A percentile compares a stretch with the other conserved stretches of the same genome.
These are phyloP conservation scores for Pipistrellus pygmaeus DNA, from an alignment of 2,797 vertebrate species.

Conservation along the genomic window DNA sequence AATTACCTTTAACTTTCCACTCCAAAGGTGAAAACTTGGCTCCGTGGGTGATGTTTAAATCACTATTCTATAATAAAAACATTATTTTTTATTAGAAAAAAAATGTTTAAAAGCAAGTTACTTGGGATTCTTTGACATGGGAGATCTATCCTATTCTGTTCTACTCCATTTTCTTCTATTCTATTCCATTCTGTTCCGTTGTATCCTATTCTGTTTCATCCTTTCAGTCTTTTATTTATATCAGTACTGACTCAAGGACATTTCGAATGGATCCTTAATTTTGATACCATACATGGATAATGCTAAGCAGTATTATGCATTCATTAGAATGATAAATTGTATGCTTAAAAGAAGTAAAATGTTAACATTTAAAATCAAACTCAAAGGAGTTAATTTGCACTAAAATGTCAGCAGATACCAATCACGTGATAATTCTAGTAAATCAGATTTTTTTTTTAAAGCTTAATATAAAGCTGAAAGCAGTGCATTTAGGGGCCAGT, in stretches of 20 bases:
- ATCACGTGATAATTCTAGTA: background rate
- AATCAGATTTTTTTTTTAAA: background rate
- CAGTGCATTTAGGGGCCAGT: background rate
- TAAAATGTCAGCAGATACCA: background rate
- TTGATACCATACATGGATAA: background rate
- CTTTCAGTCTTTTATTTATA: background rate
- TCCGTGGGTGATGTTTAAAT: constrained; percentile 8
- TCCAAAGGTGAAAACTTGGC: background rate
- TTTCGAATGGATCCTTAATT: constrained; percentile 20
- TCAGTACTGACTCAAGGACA: background rate
- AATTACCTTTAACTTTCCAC: background rate
- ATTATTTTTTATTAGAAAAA: constrained; percentile 32
- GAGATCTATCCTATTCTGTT: background rate
- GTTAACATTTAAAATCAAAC: constrained; percentile 5
- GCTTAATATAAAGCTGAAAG: constrained; percentile 18
- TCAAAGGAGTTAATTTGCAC: background rate
- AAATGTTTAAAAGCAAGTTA: background rate
- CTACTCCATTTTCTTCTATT: background rate
- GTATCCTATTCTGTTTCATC: background rate
- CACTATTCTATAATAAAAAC: background rate
- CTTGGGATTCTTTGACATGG: background rate
- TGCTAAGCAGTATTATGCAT: background rate
- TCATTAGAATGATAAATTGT: constrained; percentile 42
- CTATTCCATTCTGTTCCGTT: background rate
- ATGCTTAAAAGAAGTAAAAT: background rate